A percentile compares a stretch with the other conserved stretches of the same genome.
Conservation (phyloP, 2,888 invertebrate genomes). For the Pseudococcus viburni region DNA sequence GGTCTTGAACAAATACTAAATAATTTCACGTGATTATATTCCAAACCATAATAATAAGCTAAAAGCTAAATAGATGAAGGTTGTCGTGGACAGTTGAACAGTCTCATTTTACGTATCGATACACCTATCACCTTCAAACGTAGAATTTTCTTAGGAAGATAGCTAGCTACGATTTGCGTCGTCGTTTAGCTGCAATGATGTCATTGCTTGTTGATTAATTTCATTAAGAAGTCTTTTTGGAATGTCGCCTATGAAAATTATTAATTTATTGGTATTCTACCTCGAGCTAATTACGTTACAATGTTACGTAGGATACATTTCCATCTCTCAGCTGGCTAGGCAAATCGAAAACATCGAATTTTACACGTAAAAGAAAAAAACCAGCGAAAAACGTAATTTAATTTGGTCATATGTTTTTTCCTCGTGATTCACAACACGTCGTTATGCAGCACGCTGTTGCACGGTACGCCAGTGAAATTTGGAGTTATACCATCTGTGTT, state of each 20-base stretch:
- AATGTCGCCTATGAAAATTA: neutral
- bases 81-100: neutral
- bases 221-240: neutral
- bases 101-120: neutral
- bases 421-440: neutral
- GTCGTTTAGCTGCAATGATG: slow-evolving; percentile 1
- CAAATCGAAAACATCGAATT: neutral
- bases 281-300: neutral
- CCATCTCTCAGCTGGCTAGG: too few species aligned
- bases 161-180: neutral
- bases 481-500: slow-evolving; percentile 45
- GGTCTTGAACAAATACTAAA: neutral
- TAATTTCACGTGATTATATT: neutral
- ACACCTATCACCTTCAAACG: neutral
- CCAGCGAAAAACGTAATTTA: neutral
- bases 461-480: slow-evolving; percentile 21
- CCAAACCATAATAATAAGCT: neutral
- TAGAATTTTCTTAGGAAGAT: neutral
- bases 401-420: slow-evolving; percentile 36
- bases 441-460: neutral
- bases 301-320: neutral
- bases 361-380: neutral
- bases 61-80: neutral
- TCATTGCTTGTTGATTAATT: slow-evolving; percentile 21
- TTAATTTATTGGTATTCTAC: neutral